Percentiles rank a stretch among this genome's conserved stretches.
These are phyloP conservation scores for Daboia siamensis DNA, from an alignment of 2,113 vertebrate genomes.

Conservation along the genomic window DNA sequence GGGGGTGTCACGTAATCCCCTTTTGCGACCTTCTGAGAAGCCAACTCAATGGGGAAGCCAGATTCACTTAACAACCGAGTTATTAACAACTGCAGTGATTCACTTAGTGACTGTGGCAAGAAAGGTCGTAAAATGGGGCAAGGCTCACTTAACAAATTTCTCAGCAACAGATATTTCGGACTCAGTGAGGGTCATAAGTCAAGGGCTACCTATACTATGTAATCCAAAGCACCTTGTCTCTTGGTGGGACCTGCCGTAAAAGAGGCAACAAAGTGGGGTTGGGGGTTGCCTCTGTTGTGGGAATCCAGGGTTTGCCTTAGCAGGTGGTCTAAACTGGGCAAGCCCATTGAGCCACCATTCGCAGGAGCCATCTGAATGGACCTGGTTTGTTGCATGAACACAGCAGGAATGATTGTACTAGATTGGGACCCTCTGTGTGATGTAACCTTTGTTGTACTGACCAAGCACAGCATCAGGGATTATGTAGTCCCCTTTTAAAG, in stretches of 20 bases:
- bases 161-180: neutral
- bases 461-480: neutral
- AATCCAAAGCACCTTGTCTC: neutral
- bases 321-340: accelerated
- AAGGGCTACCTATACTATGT: neutral
- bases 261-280: accelerated
- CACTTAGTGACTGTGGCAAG: too few relatives aligned
- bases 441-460: neutral
- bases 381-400: neutral
- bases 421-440: accelerated
- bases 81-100: too few relatives aligned
- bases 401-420: neutral
- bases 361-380: neutral
- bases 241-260: neutral
- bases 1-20: too few relatives aligned
- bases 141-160: neutral
- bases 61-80: neutral
- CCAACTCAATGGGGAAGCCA: neutral
- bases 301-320: neutral
- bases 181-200: neutral
- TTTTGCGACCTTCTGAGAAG: neutral
- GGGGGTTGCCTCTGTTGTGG: neutral
- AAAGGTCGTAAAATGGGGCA: too few relatives aligned
- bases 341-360: neutral
- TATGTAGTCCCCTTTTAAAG: neutral